Conservation (phyloP, 2,113 vertebrate species). For the Corydoras maculifer region DNA sequence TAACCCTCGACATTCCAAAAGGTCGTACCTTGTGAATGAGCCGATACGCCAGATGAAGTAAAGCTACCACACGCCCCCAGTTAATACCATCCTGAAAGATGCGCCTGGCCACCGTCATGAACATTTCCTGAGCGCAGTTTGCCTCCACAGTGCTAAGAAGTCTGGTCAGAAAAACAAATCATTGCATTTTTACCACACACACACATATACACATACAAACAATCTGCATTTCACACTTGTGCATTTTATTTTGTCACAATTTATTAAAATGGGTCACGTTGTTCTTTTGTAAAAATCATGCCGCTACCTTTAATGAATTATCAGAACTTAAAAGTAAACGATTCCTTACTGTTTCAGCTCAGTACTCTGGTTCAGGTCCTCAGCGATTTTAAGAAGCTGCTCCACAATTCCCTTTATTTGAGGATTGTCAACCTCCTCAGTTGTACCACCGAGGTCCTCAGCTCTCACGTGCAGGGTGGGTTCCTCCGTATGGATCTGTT, state of each 20-base stretch:
- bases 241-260: too few species aligned
- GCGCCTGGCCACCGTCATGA: conserved; percentile 62
- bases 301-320: too few species aligned
- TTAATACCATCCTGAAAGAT: conserved; percentile 68
- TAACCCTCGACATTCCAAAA: too few species aligned
- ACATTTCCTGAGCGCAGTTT: conserved; percentile 61
- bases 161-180: conserved; percentile 39
- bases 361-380: conserved; percentile 60
- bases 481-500: conserved; percentile 50
- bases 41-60: conserved; percentile 67
- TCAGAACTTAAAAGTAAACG: not conserved
- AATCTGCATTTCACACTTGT: too few species aligned
- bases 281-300: too few species aligned
- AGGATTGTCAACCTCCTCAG: conserved; percentile 56
- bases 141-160: conserved; percentile 58
- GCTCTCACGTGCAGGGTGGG: conserved; percentile 46
- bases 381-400: conserved; percentile 61
- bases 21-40: conserved; percentile 63
- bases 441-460: conserved; percentile 60
- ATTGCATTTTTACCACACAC: not conserved
- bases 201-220: too few species aligned
- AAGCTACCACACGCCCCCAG: conserved; percentile 66
- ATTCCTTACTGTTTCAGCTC: conserved; percentile 59
- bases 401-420: conserved; percentile 62
- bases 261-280: too few species aligned